phyloP scores from a whole-genome alignment of 2,113 vertebrate genomes.

The Hippoglossus stenolepis region DNA sequence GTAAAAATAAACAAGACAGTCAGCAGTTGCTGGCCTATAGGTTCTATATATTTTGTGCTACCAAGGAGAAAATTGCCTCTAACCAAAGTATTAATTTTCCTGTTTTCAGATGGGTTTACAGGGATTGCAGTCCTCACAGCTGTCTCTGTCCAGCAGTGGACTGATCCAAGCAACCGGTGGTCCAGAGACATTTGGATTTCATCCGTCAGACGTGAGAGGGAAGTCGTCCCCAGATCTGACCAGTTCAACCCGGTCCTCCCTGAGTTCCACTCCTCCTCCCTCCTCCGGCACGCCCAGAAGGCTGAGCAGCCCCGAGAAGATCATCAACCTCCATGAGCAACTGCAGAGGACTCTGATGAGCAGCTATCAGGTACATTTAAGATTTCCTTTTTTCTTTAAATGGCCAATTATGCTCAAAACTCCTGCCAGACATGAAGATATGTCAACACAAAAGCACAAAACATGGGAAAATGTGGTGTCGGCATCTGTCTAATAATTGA shows the following conservation, averaged over 20 bases:
- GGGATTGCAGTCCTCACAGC: constrained; percentile 37
- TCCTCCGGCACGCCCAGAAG: background rate
- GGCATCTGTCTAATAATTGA: background rate
- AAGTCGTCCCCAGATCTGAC: constrained; percentile 34
- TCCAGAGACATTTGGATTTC: constrained; percentile 2
- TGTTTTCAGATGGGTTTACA: background rate
- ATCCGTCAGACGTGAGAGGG: background rate
- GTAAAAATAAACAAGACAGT: background rate
- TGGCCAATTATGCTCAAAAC: no score
- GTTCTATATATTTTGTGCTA: no score
- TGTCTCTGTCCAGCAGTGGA: constrained; percentile 32
- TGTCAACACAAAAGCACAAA: no score
- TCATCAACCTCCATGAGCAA: constrained; percentile 76
- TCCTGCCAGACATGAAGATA: background rate
- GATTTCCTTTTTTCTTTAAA: background rate
- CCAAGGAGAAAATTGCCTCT: no score
- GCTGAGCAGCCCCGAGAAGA: constrained; percentile 76
- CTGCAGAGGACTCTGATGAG: constrained; percentile 68
- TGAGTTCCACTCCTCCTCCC: background rate
- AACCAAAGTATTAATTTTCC: background rate
- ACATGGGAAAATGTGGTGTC: background rate
- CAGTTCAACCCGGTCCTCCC: background rate
- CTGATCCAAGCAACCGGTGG: constrained; percentile 7
- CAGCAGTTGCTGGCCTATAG: no score
- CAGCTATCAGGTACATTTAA: constrained; percentile 69